A percentile compares a stretch with the other conserved stretches of the same genome.
Conservation (phyloP, 1,140 invertebrate species). For the Diorhabda elongata region DNA sequence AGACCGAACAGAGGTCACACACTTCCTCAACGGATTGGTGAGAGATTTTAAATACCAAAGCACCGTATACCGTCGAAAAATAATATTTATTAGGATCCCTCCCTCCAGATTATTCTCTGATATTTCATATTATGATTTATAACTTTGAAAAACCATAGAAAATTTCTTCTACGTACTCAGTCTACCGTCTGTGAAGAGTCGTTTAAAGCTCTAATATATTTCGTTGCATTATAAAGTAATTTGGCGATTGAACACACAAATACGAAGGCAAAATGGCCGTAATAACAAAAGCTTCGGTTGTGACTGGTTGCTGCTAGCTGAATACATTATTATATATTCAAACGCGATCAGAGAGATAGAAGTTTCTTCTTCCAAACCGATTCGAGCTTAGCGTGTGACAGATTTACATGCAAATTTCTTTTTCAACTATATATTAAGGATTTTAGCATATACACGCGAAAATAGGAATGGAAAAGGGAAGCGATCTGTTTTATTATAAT, state of each 20-base stretch:
- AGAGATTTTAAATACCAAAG: no score
- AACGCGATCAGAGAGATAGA: slow-evolving; percentile 43
- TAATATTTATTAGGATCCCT: no score
- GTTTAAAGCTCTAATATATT: slow-evolving; percentile 26
- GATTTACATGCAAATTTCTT: slow-evolving; percentile 46
- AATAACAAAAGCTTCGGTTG: slow-evolving; percentile 33
- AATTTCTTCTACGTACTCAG: background rate
- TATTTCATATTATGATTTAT: no score
- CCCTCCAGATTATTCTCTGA: background rate
- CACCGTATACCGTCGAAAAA: no score
- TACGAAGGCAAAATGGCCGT: slow-evolving; percentile 27
- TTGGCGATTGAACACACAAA: slow-evolving; percentile 33
- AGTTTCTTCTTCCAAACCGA: slow-evolving; percentile 39
- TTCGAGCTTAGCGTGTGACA: slow-evolving; percentile 43
- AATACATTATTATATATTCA: slow-evolving; percentile 42
- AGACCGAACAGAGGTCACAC: no score
- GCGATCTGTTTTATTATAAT: no score
- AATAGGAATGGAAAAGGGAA: background rate
- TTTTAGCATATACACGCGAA: slow-evolving; percentile 33
- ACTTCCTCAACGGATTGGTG: no score
- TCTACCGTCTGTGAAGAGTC: slow-evolving; percentile 2
- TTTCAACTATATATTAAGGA: slow-evolving; percentile 42
- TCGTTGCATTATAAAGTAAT: slow-evolving; percentile 32
- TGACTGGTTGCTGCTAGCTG: slow-evolving; percentile 36
- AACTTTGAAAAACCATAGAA: background rate